phyloP scores from a whole-genome alignment of 1,140 invertebrate genomes.

The Pogonomyrmex barbatus region DNA sequence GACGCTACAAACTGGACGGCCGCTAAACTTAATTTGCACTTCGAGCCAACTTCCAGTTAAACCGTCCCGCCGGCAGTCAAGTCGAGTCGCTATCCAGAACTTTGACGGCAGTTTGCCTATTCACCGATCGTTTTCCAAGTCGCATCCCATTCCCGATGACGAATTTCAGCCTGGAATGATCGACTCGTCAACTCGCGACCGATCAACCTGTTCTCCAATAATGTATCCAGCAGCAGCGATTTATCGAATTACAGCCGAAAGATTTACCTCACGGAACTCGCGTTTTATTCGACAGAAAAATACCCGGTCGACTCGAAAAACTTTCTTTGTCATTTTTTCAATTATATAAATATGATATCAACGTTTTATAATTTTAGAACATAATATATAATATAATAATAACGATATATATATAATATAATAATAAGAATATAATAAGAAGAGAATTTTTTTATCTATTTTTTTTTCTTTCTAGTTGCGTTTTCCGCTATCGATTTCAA shows the following conservation, averaged over 20 bases:
- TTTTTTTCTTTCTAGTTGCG: background rate
- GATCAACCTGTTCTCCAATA: background rate
- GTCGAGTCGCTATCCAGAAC: constrained; percentile 74
- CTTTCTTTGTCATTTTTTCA: background rate
- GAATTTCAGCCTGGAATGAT: constrained; percentile 43
- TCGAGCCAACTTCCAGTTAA: constrained; percentile 83
- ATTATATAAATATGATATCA: constrained; percentile 1
- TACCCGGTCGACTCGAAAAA: background rate
- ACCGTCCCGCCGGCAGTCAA: constrained; percentile 78
- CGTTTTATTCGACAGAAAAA: background rate
- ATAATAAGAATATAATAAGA: background rate
- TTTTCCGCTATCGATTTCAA: background rate
- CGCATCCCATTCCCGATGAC: constrained; percentile 60
- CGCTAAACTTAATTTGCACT: constrained; percentile 84
- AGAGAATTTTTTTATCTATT: background rate
- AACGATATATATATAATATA: background rate
- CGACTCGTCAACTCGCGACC: background rate
- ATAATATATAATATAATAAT: background rate
- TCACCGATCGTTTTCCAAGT: constrained; percentile 80
- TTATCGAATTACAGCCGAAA: background rate
- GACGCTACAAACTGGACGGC: constrained; percentile 83
- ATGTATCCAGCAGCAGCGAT: background rate
- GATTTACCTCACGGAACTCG: background rate
- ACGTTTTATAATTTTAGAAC: background rate
- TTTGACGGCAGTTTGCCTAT: constrained; percentile 77